These are phyloP conservation scores for Xanthorhoe spadicearia DNA, from an alignment of 2,888 invertebrate species.

Conservation along the genomic window DNA sequence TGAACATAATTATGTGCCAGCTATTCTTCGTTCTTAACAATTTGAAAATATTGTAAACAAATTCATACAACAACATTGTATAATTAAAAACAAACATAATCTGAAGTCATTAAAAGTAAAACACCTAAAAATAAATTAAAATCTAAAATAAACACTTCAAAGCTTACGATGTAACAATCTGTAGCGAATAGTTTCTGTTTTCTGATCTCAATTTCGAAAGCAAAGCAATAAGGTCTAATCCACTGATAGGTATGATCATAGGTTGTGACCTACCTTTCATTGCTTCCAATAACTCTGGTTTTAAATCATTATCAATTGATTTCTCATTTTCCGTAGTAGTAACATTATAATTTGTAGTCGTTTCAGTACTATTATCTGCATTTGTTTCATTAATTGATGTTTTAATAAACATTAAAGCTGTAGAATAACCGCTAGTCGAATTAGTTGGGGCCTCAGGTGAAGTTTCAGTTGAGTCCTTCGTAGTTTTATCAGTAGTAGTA, in stretches of 20 bases:
- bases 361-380: background rate
- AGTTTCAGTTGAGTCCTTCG: no score
- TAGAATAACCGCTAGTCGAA: no score
- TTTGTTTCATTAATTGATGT: no score
- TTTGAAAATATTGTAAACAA: background rate
- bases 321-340: background rate
- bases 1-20: no score
- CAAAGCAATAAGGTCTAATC: slow-evolving; percentile 15
- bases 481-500: no score
- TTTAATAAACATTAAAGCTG: no score
- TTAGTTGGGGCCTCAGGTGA: no score
- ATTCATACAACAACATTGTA: slow-evolving; percentile 1
- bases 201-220: slow-evolving; percentile 41
- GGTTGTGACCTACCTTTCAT: background rate
- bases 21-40: no score
- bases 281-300: background rate
- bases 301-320: background rate
- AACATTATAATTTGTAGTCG: background rate
- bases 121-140: slow-evolving; percentile 9
- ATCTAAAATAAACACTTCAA: slow-evolving; percentile 9
- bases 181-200: slow-evolving; percentile 51
- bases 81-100: slow-evolving; percentile 12
- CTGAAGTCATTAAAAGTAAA: slow-evolving; percentile 12
- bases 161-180: slow-evolving; percentile 28
- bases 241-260: slow-evolving; percentile 15